Percentiles rank a stretch among this genome's conserved stretches.
Evolutionary conservation across 2,888 invertebrate genomes (phyloP).

Genomic region (Anthrax anthrax): DNA sequence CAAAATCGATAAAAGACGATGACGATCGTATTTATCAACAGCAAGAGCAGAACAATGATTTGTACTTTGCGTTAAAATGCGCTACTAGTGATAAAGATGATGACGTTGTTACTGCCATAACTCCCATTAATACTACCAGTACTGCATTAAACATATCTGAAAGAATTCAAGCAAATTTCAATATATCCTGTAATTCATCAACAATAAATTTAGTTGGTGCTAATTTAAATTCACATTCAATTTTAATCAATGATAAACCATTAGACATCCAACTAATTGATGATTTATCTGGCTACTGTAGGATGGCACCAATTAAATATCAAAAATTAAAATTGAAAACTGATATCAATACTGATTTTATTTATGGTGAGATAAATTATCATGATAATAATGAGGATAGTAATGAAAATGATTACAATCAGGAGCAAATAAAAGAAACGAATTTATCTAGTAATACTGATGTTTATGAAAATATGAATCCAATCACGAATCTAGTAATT

Average conservation of each 20-base stretch:
- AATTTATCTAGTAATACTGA: conserved; percentile 16
- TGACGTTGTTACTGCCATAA: too few relatives aligned
- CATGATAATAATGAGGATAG: conserved; percentile 15
- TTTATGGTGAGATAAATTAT: too few relatives aligned
- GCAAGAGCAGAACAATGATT: background rate
- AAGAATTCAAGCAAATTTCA: conserved; percentile 27
- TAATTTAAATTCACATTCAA: conserved; percentile 19
- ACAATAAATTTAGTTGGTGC: conserved; percentile 31
- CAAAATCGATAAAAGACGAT: background rate
- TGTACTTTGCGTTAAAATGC: background rate
- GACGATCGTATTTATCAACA: too few relatives aligned
- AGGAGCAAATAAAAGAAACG: background rate
- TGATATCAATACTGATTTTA: too few relatives aligned
- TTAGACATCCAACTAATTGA: conserved; percentile 19
- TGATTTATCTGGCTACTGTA: conserved; percentile 30
- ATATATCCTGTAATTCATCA: conserved; percentile 31
- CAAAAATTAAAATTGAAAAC: conserved; percentile 2
- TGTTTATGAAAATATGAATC: conserved; percentile 26
- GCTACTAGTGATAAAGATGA: conserved; percentile 11
- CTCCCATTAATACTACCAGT: conserved; percentile 21
- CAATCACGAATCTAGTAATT: background rate
- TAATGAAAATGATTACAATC: conserved; percentile 5
- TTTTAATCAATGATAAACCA: conserved; percentile 4
- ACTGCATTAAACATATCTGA: conserved; percentile 31
- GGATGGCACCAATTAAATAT: conserved; percentile 29